Evolutionary conservation across 2,113 vertebrate genomes (phyloP).

Genomic region (Miniopterus natalensis): DNA sequence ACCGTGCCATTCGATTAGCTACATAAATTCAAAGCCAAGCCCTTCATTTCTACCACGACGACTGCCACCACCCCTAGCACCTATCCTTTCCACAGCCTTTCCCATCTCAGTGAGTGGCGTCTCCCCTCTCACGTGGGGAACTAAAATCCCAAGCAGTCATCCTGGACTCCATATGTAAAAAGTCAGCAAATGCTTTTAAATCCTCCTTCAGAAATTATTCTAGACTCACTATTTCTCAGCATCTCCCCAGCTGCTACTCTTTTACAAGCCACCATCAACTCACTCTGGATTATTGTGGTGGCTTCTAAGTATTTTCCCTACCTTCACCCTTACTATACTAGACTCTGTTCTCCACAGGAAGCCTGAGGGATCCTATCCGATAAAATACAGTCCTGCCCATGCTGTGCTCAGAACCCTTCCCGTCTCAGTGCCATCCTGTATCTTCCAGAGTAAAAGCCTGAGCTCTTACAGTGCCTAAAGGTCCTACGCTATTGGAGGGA

Average conservation of each 20-base stretch:
- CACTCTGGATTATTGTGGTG: too few species aligned
- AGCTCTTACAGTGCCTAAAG: not conserved
- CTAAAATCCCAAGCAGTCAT: not conserved
- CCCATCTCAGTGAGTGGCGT: not conserved
- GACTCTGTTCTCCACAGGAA: not conserved
- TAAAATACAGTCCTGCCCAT: accelerated
- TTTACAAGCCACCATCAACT: not conserved
- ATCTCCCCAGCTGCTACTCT: not conserved
- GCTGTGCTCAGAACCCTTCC: not conserved
- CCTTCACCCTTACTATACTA: accelerated
- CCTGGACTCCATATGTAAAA: not conserved
- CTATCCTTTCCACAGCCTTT: not conserved
- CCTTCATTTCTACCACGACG: not conserved
- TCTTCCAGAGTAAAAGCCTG: not conserved
- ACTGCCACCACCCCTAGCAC: not conserved
- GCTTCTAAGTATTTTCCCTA: too few species aligned
- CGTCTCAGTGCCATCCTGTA: too few species aligned
- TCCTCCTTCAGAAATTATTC: not conserved
- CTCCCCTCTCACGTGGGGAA: not conserved
- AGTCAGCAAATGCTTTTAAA: not conserved
- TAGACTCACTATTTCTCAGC: not conserved
- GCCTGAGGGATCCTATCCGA: not conserved
- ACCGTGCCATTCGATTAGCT: not conserved
- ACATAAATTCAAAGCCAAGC: not conserved
- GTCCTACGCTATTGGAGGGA: accelerated